Base-by-base conservation (phyloP, 1,140 invertebrate species). In the Nephila pilipes region DNA sequence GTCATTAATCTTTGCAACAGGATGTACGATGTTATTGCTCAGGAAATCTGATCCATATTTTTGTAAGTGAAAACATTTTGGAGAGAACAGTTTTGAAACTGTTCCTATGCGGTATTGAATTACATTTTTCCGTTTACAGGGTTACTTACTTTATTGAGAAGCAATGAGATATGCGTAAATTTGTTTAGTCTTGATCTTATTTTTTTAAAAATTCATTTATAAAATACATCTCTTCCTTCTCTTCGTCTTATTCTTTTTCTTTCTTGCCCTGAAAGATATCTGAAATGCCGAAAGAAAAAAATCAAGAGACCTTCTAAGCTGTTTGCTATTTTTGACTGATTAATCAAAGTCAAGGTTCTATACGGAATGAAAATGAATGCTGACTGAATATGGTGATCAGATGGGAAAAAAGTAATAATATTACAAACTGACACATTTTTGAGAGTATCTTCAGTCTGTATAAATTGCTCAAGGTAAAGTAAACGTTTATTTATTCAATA, bases 171-270 rank as follows among this genome's bases (percentile, higher is more conserved):
- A 75, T 20, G n/a, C 32, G 3, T 75, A 36, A 75, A 75, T 75
- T 75, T 75, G 69, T 75, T 75, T 75, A 75, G 69, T 75, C 69
- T 75, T 29, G 69, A 36, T 29, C 16, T 46, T 46, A 10, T 46
- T 36, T 75, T 75, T 36, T 18, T 36, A 18, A 75, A 32, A 75
- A 75, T n/a, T n/a, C n/a, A 60, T 16, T 75, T 36, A 16, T 75
- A 16, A 29, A 75, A 6, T 32, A 18, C 18, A 29, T 25, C 16
- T 36, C 69, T 18, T 75, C 16, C 32, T 32, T 75, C 29, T 5
- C 12, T 18, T 32, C 14, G 4, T 2, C 36, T 6, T 18, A 16
- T 32, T 18, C 69, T 29, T 75, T 29, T 75, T 75, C 32, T 29
- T 75, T 32, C 3, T 18, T 16, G 29, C 36, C 69, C 1, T 1